Evolutionary conservation across 2,113 vertebrate genomes (phyloP).

Genomic region (Cyanoramphus novaezelandiae): DNA sequence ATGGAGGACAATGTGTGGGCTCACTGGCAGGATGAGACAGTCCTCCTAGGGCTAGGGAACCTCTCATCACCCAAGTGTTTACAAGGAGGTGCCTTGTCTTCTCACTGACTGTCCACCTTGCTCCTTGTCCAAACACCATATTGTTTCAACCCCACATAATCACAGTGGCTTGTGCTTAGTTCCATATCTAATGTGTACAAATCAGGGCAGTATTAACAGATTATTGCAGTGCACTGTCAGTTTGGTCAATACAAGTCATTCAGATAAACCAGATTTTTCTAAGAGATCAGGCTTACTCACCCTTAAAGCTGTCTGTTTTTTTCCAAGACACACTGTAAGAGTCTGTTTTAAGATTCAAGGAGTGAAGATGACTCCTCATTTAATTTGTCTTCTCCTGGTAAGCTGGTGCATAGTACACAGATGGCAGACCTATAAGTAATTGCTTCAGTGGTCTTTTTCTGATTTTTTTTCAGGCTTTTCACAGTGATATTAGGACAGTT

Average conservation of each 20-base stretch:
- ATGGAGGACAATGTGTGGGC: not conserved
- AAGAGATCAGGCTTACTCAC: not conserved
- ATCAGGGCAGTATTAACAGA: not conserved
- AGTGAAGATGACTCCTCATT: not conserved
- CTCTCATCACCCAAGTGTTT: not conserved
- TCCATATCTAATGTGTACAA: not conserved
- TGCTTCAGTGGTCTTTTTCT: not conserved
- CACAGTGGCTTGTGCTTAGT: not conserved
- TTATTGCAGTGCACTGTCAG: not conserved
- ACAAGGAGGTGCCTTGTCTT: not conserved
- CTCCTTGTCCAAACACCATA: not conserved
- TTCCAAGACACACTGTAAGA: not conserved
- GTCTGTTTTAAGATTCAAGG: constrained; percentile 5
- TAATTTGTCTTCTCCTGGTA: not conserved
- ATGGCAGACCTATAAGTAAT: not conserved
- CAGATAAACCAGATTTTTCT: not conserved
- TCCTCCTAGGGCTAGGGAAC: not conserved
- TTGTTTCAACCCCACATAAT: not conserved
- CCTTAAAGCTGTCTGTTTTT: not conserved
- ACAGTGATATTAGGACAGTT: not conserved
- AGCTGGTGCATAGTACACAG: not conserved
- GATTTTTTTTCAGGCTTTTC: constrained; percentile 24
- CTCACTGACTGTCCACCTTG: not conserved
- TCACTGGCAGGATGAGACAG: not conserved
- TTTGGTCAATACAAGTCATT: not conserved